phyloP scores from a whole-genome alignment of 2,888 invertebrate species.

The Trachelus troglodyta region DNA sequence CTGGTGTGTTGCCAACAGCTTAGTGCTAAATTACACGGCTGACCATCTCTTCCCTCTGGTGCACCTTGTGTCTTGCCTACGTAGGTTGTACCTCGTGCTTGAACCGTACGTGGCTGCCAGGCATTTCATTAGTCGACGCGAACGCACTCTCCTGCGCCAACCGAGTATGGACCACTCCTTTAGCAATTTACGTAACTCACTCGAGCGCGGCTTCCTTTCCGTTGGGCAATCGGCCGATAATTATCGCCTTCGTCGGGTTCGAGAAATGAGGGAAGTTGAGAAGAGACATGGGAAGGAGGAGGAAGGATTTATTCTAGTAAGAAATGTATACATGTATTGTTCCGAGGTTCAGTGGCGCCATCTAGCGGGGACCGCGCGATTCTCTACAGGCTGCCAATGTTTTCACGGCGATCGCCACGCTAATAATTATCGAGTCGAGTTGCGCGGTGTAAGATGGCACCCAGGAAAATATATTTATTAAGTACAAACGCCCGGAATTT shows the following conservation, averaged over 20 bases:
- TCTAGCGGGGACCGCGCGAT: neutral
- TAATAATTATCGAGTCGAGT: neutral
- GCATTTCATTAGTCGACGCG: neutral
- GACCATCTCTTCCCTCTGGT: neutral
- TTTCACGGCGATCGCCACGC: neutral
- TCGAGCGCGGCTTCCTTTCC: neutral
- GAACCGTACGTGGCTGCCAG: neutral
- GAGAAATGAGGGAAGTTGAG: neutral
- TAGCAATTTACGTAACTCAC: neutral
- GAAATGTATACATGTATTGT: neutral
- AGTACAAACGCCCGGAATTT: constrained; percentile 43
- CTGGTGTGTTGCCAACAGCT: neutral
- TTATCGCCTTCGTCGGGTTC: neutral
- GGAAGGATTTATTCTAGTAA: neutral
- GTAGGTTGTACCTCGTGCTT: neutral
- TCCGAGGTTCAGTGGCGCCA: neutral
- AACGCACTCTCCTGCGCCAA: neutral
- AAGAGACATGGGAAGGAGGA: neutral
- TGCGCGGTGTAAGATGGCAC: constrained; percentile 28
- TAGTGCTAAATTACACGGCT: neutral
- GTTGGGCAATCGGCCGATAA: neutral
- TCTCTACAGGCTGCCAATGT: neutral
- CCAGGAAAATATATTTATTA: constrained; percentile 42
- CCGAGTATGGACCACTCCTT: neutral
- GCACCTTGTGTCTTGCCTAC: neutral